Base-by-base conservation (phyloP, 2,888 invertebrate genomes). In the Margaritifera margaritifera region DNA sequence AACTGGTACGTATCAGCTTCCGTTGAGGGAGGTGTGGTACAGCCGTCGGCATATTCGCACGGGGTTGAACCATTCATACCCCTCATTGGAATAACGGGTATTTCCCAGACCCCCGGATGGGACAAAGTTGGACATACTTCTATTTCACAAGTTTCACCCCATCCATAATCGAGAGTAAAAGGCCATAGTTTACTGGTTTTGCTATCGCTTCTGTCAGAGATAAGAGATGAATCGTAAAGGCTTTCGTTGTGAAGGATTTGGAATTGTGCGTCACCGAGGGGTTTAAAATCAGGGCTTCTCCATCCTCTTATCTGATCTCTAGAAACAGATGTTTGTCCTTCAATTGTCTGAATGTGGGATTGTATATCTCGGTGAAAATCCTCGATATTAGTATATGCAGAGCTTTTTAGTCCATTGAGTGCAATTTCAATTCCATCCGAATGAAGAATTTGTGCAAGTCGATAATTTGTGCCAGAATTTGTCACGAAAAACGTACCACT, bases 1-100 rank as follows among this genome's bases (percentile, higher is more conserved):
- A 93, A 93, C 6, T 80, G 68, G n/a, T 75, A 61, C 8, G 84
- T 81, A 56, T 81, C 75, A 24, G 76, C 57, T 31, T 71, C 72
- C 31, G 74, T 73, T 11, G 27, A 54, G 11, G 80, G 81, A 57
- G 76, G 79, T 11, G 22, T 68, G 5, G 74, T 66, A 64, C 86
- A 86, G 6, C 70, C 74, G 52, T 86, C 86, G 8, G 78, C 79
- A 71, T 82, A 83, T 24, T 81, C 72, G 61, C 86, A 86, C 0
- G 75, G 61, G n/a, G 71, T 57, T 5, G 77, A 71, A 56, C 74
- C 71, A 20, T 74, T 68, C 18, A 66, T 68, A 4, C 72, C 74
- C 1, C 59, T 70, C 51, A 75, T 73, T 20, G 80, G 80, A 51
- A 80, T 73, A 19, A 79, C 62, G 1, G 83, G 83, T 22, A 84